phyloP scores from a whole-genome alignment of 2,888 invertebrate genomes.

The Dicycla oo region DNA sequence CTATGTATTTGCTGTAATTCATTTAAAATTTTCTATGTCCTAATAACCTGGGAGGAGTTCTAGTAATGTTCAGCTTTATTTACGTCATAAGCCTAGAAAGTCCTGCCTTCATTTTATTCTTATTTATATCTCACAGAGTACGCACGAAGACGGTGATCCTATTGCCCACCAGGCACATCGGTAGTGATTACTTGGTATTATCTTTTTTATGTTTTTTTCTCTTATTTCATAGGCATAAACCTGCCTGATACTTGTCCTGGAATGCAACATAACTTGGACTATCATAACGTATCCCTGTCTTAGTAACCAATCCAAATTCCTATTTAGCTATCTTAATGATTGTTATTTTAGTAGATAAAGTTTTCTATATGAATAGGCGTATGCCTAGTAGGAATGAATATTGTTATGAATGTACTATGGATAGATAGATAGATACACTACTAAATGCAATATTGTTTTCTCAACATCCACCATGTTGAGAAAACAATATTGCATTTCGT shows the following conservation, averaged over 20 bases:
- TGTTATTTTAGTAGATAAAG: neutral
- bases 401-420: no score
- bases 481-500: constrained; percentile 15
- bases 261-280: constrained; percentile 34
- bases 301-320: constrained; percentile 48
- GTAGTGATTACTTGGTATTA: constrained; percentile 49
- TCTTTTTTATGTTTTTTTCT: constrained; percentile 38
- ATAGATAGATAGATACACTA: no score
- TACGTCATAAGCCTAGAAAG: neutral
- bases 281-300: constrained; percentile 39
- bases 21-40: neutral
- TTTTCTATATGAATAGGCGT: neutral
- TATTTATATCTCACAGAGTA: constrained; percentile 59
- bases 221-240: constrained; percentile 37
- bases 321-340: neutral
- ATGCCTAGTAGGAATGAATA: neutral
- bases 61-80: constrained; percentile 4
- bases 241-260: constrained; percentile 41
- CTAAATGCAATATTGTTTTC: no score
- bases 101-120: constrained; percentile 37
- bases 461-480: no score
- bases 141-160: constrained; percentile 49
- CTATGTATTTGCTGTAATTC: constrained; percentile 6
- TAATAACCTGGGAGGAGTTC: neutral
- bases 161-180: constrained; percentile 37